Evolutionary conservation across 2,888 invertebrate species (phyloP).

Genomic region (Stenchaetothrips biformis): DNA sequence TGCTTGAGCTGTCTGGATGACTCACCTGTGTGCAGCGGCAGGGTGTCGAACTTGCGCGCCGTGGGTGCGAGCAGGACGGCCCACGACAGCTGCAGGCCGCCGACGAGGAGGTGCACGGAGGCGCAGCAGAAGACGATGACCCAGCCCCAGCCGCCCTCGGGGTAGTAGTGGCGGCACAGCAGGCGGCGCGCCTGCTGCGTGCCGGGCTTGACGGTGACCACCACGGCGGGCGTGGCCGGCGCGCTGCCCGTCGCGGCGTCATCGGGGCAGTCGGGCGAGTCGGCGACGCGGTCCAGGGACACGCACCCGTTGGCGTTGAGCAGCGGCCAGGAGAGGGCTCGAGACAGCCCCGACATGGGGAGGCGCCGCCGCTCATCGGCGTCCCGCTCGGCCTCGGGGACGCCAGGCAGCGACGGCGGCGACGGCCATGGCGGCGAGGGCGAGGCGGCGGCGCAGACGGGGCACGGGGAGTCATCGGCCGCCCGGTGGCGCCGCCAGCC

Average conservation of each 20-base stretch:
- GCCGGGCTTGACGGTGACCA: constrained; percentile 32
- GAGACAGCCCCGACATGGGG: constrained; percentile 8
- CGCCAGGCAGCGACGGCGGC: neutral
- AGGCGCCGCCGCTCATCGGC: neutral
- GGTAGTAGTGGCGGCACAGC: constrained; percentile 71
- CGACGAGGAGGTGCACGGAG: constrained; percentile 65
- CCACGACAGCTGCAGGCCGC: constrained; percentile 67
- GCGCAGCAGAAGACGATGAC: constrained; percentile 68
- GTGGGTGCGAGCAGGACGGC: constrained; percentile 46
- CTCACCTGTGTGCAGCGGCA: constrained; percentile 8
- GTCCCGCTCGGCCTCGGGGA: neutral
- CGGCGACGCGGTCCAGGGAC: constrained; percentile 29
- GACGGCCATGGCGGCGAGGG: neutral
- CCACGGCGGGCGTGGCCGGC: constrained; percentile 32
- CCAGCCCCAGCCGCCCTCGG: constrained; percentile 87
- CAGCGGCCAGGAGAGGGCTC: constrained; percentile 12
- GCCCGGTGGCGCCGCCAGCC: neutral
- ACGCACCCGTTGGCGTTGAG: neutral
- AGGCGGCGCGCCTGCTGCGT: constrained; percentile 60
- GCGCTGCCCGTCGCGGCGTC: constrained; percentile 40
- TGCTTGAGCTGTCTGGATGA: too few species aligned
- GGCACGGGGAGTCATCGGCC: neutral
- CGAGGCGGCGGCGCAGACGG: neutral
- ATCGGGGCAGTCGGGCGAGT: constrained; percentile 50
- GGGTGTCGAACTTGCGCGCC: constrained; percentile 33